Conservation (phyloP, 2,113 vertebrate genomes). For the Xiphophorus couchianus region DNA sequence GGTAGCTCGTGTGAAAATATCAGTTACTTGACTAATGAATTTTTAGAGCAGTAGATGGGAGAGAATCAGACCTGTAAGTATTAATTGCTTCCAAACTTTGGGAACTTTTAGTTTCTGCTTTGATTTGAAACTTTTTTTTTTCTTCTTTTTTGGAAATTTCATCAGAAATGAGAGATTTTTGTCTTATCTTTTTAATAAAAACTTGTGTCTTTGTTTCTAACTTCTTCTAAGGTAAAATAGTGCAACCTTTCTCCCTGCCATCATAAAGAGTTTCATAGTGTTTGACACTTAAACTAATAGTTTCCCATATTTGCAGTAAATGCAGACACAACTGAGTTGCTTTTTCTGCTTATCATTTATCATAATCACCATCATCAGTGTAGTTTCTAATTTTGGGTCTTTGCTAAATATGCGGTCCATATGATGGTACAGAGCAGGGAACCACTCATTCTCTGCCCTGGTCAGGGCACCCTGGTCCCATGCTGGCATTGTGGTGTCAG, state of each 20-base stretch:
- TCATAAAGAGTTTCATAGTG: neutral
- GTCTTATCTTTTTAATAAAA: no score
- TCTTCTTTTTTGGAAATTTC: neutral
- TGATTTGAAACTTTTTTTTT: neutral
- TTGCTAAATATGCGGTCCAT: neutral
- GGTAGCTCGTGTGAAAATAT: neutral
- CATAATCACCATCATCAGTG: conserved; percentile 12
- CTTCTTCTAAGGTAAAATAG: neutral
- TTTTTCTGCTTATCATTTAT: neutral
- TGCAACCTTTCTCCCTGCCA: neutral
- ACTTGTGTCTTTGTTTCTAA: neutral
- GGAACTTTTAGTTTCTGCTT: neutral
- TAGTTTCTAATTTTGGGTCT: conserved; percentile 26
- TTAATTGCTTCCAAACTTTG: neutral
- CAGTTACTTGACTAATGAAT: neutral
- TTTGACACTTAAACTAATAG: neutral
- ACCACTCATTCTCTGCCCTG: conserved; percentile 31
- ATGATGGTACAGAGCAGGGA: conserved; percentile 27
- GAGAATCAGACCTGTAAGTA: neutral
- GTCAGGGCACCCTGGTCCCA: conserved; percentile 2
- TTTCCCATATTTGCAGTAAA: neutral
- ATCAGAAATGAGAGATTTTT: neutral
- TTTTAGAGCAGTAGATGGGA: rapidly evolving
- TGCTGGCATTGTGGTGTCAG: conserved; percentile 43
- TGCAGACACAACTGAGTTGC: neutral